Percentiles rank a stretch among this genome's conserved stretches.
These are phyloP conservation scores for Phoebastria nigripes DNA, from an alignment of 2,797 vertebrate genomes.

Conservation along the genomic window DNA sequence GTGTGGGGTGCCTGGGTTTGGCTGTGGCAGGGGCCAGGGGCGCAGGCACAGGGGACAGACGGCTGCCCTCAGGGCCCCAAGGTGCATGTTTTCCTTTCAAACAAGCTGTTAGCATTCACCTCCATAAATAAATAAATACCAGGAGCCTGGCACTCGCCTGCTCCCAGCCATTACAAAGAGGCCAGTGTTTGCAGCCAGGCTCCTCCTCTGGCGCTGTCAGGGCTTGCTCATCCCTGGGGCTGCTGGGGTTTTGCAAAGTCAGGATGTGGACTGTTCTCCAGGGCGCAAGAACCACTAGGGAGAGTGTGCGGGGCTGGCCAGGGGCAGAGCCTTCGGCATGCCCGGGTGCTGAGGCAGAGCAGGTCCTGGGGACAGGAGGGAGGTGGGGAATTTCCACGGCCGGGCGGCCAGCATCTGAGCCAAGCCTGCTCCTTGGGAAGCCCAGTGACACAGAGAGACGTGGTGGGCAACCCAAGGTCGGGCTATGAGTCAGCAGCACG, in stretches of 20 bases:
- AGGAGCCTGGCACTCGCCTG: background rate
- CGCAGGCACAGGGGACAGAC: background rate
- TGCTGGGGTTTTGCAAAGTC: background rate
- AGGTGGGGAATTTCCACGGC: background rate
- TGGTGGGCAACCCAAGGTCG: background rate
- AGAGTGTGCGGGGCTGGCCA: fast-evolving
- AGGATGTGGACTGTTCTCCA: background rate
- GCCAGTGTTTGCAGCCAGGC: background rate
- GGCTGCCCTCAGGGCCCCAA: background rate
- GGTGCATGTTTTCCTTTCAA: background rate
- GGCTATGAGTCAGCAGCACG: background rate
- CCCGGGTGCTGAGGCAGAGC: fast-evolving
- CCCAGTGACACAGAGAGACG: fast-evolving
- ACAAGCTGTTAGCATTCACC: background rate
- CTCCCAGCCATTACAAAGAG: background rate
- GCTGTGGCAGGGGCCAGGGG: fast-evolving
- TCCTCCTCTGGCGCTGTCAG: background rate
- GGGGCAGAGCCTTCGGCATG: background rate
- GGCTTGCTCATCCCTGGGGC: background rate
- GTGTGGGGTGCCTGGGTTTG: background rate
- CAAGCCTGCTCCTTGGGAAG: background rate
- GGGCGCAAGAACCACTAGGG: background rate
- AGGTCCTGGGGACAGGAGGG: background rate
- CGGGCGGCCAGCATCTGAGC: background rate
- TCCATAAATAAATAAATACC: background rate